Evolutionary conservation across 1,140 invertebrate species (phyloP).

Genomic region (Nasonia vitripennis): DNA sequence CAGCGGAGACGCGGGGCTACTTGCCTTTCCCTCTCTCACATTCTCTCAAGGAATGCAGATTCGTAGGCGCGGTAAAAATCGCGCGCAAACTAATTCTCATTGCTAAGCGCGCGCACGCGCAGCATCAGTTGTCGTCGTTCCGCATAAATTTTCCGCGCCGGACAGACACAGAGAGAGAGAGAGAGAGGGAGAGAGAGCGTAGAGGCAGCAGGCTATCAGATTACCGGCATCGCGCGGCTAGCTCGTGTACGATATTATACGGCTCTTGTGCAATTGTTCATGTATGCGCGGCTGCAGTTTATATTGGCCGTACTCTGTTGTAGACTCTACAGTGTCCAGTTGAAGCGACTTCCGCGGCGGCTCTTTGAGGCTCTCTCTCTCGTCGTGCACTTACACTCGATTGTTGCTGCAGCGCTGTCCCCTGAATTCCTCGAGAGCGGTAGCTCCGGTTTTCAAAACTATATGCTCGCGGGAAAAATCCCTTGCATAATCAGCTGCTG

Average conservation of each 20-base stretch:
- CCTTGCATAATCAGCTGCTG: no score
- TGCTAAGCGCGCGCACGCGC: slow-evolving; percentile 3
- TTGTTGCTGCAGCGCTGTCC: background rate
- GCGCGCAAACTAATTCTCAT: slow-evolving; percentile 45
- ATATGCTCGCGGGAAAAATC: no score
- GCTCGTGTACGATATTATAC: background rate
- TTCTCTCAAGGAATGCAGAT: slow-evolving; percentile 38
- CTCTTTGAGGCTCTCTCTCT: background rate
- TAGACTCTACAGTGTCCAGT: no score
- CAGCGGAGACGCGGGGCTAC: background rate
- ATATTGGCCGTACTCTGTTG: background rate
- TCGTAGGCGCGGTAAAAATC: slow-evolving; percentile 41
- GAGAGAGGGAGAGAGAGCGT: no score
- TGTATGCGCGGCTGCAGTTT: background rate
- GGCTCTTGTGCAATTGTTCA: background rate
- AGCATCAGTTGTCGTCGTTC: slow-evolving; percentile 4
- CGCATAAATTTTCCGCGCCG: slow-evolving; percentile 36
- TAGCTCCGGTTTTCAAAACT: background rate
- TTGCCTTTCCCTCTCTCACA: background rate
- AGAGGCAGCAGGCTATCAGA: slow-evolving; percentile 40
- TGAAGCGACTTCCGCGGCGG: background rate
- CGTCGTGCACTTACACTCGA: background rate
- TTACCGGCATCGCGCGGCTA: slow-evolving; percentile 6
- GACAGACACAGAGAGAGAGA: background rate
- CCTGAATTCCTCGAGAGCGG: background rate